These are phyloP conservation scores for Amphimedon queenslandica DNA, from an alignment of 37 sponge, comb jelly and placozoan species.

Conservation along the genomic window DNA sequence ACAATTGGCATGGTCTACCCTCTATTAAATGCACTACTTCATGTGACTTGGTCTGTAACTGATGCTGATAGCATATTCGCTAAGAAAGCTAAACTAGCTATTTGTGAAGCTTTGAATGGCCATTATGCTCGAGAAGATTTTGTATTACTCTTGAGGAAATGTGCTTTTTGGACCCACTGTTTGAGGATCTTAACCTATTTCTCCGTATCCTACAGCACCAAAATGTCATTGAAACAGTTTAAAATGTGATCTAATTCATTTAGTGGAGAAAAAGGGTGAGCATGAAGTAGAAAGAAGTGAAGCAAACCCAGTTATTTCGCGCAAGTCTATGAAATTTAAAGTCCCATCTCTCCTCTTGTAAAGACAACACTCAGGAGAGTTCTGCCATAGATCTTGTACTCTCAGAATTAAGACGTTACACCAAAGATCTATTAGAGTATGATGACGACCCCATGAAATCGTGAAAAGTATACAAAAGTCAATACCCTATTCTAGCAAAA, in stretches of 20 bases:
- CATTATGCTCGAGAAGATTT: too few relatives aligned
- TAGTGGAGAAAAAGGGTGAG: not conserved
- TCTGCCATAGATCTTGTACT: too few relatives aligned
- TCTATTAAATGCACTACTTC: not conserved
- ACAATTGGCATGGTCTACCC: constrained; percentile 6
- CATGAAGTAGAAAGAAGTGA: not conserved
- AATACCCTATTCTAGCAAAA: not conserved
- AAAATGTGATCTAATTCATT: not conserved
- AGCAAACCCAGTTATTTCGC: not conserved
- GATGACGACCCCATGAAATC: not conserved
- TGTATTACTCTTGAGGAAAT: too few relatives aligned
- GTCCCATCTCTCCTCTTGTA: too few relatives aligned
- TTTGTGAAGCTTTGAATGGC: too few relatives aligned
- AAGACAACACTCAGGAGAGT: too few relatives aligned
- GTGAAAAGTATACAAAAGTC: not conserved
- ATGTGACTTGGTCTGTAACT: too few relatives aligned
- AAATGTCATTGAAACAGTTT: not conserved
- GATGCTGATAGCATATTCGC: too few relatives aligned
- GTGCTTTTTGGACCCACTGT: not conserved
- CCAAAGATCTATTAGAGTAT: not conserved
- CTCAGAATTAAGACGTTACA: not conserved
- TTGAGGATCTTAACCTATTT: not conserved
- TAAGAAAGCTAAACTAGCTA: too few relatives aligned
- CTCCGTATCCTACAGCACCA: not conserved
- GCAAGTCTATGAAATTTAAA: not conserved